Conservation (phyloP, 1,140 invertebrate genomes). For the Drosophila bipectinata region DNA sequence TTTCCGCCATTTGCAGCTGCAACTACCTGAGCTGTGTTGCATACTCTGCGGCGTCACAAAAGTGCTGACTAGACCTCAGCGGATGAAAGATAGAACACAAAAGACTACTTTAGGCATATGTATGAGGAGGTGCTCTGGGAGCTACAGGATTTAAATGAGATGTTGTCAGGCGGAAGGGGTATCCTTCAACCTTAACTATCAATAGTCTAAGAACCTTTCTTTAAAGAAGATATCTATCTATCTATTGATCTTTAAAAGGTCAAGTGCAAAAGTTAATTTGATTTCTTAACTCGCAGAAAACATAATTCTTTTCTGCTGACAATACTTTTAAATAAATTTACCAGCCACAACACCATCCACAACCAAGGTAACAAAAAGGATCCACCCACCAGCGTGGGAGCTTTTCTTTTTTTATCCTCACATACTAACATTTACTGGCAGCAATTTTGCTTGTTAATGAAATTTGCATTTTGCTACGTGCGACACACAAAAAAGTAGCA, state of each 20-base stretch:
- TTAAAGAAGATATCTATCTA: background rate
- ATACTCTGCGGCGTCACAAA: slow-evolving; percentile 40
- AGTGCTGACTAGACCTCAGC: slow-evolving; percentile 57
- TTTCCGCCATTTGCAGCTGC: slow-evolving; percentile 1
- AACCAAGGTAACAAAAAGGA: background rate
- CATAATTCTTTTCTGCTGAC: no score
- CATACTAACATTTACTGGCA: slow-evolving; percentile 48
- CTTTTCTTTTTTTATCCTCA: slow-evolving; percentile 11
- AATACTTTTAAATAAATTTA: background rate
- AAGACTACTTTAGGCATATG: slow-evolving; percentile 34
- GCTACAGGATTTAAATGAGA: slow-evolving; percentile 78
- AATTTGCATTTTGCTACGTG: slow-evolving; percentile 82
- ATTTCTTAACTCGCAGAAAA: background rate
- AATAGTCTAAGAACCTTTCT: slow-evolving; percentile 1
- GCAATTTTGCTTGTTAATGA: slow-evolving; percentile 81
- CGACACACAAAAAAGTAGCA: slow-evolving; percentile 57
- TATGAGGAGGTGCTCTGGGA: slow-evolving; percentile 15
- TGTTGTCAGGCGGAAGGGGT: slow-evolving; percentile 41
- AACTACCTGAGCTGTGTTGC: slow-evolving; percentile 48
- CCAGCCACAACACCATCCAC: background rate
- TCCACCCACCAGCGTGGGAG: slow-evolving; percentile 2
- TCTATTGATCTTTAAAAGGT: no score
- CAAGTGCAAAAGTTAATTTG: no score
- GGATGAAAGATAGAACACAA: slow-evolving; percentile 42
- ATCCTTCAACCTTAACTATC: slow-evolving; percentile 47